Evolutionary conservation across 2,113 vertebrate species (phyloP).

Genomic region (Alces alces): DNA sequence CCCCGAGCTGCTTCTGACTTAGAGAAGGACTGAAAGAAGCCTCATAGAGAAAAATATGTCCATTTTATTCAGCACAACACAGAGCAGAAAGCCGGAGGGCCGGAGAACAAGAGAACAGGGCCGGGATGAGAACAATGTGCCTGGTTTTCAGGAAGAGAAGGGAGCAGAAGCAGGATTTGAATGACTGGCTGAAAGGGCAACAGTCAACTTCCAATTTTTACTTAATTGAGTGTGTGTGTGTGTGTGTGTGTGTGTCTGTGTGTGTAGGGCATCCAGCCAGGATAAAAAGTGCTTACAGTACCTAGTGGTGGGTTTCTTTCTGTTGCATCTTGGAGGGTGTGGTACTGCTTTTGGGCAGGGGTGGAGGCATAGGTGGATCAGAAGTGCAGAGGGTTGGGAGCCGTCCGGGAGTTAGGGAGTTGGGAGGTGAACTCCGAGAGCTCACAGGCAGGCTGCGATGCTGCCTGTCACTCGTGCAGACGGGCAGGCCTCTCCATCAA

Average conservation of each 20-base stretch:
- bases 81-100: background rate
- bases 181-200: background rate
- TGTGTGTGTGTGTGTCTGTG: background rate
- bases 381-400: background rate
- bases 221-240: background rate
- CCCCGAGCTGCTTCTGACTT: background rate
- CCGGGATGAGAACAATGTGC: background rate
- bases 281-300: background rate
- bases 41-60: constrained; percentile 70
- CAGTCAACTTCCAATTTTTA: background rate
- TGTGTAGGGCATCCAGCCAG: background rate
- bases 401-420: background rate
- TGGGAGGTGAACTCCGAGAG: background rate
- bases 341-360: background rate
- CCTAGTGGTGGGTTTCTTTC: background rate
- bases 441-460: background rate
- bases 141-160: background rate
- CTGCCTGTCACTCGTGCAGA: constrained; percentile 30
- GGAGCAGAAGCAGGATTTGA: background rate
- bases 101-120: background rate
- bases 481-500: background rate
- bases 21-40: background rate
- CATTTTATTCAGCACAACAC: constrained; percentile 70
- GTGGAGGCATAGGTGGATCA: background rate
- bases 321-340: background rate